Evolutionary conservation across 2,113 vertebrate species (phyloP).

Genomic region (Osmerus eperlanus): DNA sequence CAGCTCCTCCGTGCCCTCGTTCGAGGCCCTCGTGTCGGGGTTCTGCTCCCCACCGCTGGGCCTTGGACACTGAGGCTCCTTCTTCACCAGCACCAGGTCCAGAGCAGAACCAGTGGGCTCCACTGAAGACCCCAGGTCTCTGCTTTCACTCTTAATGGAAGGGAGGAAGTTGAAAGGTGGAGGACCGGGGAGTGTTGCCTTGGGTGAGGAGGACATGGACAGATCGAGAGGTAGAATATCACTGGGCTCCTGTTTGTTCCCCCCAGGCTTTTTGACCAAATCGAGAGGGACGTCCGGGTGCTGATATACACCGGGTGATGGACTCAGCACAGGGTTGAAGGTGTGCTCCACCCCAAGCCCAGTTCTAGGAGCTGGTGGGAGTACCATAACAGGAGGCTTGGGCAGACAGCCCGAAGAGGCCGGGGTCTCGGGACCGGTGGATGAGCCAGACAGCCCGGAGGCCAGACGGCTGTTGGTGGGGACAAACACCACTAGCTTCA

Average conservation of each 20-base stretch:
- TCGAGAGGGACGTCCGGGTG: slow-evolving; percentile 10
- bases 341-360: neutral
- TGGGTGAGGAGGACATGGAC: slow-evolving; percentile 33
- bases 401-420: neutral
- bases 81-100: neutral
- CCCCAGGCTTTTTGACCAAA: neutral
- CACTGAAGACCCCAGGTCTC: slow-evolving; percentile 19
- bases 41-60: neutral
- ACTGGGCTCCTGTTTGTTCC: neutral
- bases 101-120: neutral
- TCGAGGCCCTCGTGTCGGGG: neutral
- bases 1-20: neutral
- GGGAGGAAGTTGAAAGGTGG: neutral
- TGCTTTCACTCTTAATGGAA: slow-evolving; percentile 44
- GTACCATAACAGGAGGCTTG: neutral
- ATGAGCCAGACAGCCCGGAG: slow-evolving; percentile 1
- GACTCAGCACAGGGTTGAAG: neutral
- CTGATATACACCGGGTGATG: neutral
- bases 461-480: slow-evolving; percentile 36
- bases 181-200: neutral
- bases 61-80: neutral
- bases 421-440: slow-evolving; percentile 7
- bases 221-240: slow-evolving; percentile 48
- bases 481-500: slow-evolving; percentile 63
- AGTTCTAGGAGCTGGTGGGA: neutral